Percentiles rank a stretch among this genome's conserved stretches.
Conservation (phyloP, 2,113 vertebrate genomes). For the Engystomops pustulosus region DNA sequence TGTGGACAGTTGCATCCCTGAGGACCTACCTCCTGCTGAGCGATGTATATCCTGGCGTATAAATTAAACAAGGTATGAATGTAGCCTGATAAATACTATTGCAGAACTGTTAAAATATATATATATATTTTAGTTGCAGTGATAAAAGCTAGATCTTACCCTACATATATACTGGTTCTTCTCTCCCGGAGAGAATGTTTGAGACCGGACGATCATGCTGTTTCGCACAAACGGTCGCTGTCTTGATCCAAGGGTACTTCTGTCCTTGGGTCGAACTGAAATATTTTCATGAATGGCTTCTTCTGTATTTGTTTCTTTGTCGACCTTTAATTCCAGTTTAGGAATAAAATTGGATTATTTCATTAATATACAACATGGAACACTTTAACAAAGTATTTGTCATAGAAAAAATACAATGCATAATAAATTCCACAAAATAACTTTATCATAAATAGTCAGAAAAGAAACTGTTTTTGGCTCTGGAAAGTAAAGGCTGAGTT, state of each 20-base stretch:
- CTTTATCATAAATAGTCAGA: too few species aligned
- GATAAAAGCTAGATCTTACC: too few species aligned
- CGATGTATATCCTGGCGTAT: too few species aligned
- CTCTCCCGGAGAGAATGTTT: constrained; percentile 85
- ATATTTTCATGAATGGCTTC: constrained; percentile 38
- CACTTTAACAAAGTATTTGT: background rate
- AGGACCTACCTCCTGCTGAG: too few species aligned
- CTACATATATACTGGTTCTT: constrained; percentile 84
- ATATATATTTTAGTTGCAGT: too few species aligned
- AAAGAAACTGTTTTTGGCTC: too few species aligned
- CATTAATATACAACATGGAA: background rate
- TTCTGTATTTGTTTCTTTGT: constrained; percentile 85
- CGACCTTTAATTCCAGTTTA: constrained; percentile 68
- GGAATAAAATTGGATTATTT: background rate
- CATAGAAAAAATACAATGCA: background rate
- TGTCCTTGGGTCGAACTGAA: constrained; percentile 78
- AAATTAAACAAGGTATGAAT: too few species aligned
- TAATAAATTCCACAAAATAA: background rate
- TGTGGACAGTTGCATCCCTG: too few species aligned
- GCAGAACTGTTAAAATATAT: too few species aligned
- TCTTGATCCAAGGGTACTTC: constrained; percentile 68
- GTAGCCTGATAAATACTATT: too few species aligned
- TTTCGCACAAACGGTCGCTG: constrained; percentile 77
- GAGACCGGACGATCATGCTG: constrained; percentile 84
- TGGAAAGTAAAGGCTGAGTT: too few species aligned